Conservation (phyloP, 2,888 invertebrate genomes). For the Lithodes maja region DNA sequence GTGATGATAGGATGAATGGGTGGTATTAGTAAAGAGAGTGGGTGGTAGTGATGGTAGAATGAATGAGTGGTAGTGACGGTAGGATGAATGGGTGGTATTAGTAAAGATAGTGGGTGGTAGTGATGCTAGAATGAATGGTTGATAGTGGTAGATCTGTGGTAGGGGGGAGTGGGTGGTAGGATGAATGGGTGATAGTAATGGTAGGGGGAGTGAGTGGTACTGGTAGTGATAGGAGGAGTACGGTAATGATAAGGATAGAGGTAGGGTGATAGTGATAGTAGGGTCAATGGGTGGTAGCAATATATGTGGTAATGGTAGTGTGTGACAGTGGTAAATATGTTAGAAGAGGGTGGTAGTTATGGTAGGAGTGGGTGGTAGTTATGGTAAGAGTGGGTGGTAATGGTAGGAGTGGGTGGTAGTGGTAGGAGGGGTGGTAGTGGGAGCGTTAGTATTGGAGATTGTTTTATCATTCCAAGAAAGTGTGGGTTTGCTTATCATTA, state of each 20-base stretch:
- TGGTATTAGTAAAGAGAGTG: no score
- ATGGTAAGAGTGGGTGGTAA: not conserved
- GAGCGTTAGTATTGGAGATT: not conserved
- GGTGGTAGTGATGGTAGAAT: no score
- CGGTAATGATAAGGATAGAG: not conserved
- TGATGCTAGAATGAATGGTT: no score
- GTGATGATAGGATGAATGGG: no score
- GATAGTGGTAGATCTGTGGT: no score
- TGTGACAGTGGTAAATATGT: not conserved
- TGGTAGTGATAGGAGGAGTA: not conserved
- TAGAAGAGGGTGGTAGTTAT: not conserved
- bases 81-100: no score
- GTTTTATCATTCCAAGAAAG: not conserved
- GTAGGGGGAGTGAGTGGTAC: not conserved
- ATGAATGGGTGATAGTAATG: not conserved
- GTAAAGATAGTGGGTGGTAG: no score
- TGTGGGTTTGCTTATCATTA: conserved; percentile 14
- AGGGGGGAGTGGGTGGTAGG: no score
- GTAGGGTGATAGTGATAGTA: not conserved
- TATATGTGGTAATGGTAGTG: not conserved
- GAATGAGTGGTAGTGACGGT: no score
- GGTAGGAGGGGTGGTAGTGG: not conserved
- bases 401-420: not conserved
- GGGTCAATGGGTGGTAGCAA: not conserved
- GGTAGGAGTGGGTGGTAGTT: not conserved